phyloP scores from a whole-genome alignment of 1,140 invertebrate genomes.

The Megalonaias nervosa region DNA sequence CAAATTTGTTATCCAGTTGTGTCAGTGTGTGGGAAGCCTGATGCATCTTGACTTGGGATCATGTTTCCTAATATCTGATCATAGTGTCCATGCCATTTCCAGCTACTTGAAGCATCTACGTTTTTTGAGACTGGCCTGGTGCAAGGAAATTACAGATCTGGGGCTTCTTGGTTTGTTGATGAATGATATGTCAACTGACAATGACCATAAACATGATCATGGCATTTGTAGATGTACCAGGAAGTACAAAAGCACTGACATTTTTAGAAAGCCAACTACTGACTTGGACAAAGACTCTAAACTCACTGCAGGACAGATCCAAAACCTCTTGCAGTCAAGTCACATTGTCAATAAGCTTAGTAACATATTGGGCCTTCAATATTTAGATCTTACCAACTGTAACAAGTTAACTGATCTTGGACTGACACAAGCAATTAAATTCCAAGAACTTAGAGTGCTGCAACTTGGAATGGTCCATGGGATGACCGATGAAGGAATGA shows the following conservation, averaged over 20 bases:
- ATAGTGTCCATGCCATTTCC: constrained; percentile 75
- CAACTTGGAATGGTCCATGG: constrained; percentile 80
- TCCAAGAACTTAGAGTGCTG: constrained; percentile 76
- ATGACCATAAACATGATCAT: constrained; percentile 34
- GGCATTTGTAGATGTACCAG: constrained; percentile 51
- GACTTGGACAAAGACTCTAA: constrained; percentile 68
- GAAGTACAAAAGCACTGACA: constrained; percentile 41
- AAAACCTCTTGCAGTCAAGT: constrained; percentile 26
- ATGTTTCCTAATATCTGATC: constrained; percentile 80
- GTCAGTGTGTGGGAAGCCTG: constrained; percentile 73
- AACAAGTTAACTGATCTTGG: constrained; percentile 82
- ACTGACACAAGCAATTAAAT: constrained; percentile 78
- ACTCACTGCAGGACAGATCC: too few species aligned
- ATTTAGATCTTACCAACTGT: constrained; percentile 79
- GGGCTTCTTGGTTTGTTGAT: constrained; percentile 76
- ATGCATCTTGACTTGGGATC: constrained; percentile 78
- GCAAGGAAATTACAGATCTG: constrained; percentile 78
- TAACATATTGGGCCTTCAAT: constrained; percentile 70
- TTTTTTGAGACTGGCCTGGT: constrained; percentile 77
- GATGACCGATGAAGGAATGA: constrained; percentile 78
- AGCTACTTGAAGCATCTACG: constrained; percentile 76
- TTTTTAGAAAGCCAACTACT: constrained; percentile 59
- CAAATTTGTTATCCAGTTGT: constrained; percentile 71
- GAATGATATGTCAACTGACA: constrained; percentile 67
- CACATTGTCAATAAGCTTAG: constrained; percentile 74